These are phyloP conservation scores for Acanthopagrus latus DNA, from an alignment of 2,797 vertebrate genomes.

Conservation along the genomic window DNA sequence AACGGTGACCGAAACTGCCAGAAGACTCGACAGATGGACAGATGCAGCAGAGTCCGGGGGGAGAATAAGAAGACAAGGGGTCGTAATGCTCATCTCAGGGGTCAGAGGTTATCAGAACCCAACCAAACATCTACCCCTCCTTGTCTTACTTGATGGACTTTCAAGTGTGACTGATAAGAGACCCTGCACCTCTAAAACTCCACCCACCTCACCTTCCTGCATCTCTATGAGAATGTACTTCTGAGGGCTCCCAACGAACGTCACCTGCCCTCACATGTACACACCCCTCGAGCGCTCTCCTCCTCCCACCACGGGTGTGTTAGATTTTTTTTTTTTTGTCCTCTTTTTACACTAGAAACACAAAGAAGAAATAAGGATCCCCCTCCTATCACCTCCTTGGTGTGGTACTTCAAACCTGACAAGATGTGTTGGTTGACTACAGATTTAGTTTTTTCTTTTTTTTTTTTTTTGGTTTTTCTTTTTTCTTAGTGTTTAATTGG, in stretches of 20 bases:
- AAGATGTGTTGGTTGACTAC: slow-evolving; percentile 78
- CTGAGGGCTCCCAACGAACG: slow-evolving; percentile 90
- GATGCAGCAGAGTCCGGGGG: slow-evolving; percentile 71
- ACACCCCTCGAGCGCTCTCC: slow-evolving; percentile 64
- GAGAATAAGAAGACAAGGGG: slow-evolving; percentile 67
- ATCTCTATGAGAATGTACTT: slow-evolving; percentile 94
- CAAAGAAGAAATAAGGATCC: slow-evolving; percentile 71
- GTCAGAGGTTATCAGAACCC: slow-evolving; percentile 71
- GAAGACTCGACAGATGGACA: slow-evolving; percentile 85
- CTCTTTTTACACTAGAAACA: slow-evolving; percentile 75
- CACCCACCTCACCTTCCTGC: slow-evolving; percentile 90
- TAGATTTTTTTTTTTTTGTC: slow-evolving; percentile 43
- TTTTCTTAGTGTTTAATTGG: slow-evolving; percentile 84
- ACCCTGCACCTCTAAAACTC: slow-evolving; percentile 81
- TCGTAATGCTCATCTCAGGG: slow-evolving; percentile 78
- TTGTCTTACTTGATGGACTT: slow-evolving; percentile 69
- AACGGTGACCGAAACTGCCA: slow-evolving; percentile 73
- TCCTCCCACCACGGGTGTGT: slow-evolving; percentile 70
- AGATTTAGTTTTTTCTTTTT: slow-evolving; percentile 61
- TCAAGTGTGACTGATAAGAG: slow-evolving; percentile 83
- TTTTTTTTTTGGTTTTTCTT: slow-evolving; percentile 20
- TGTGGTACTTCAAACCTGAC: slow-evolving; percentile 81
- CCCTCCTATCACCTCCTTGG: slow-evolving; percentile 76
- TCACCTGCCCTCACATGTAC: slow-evolving; percentile 78
- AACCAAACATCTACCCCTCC: slow-evolving; percentile 72